Conservation (phyloP, 2,797 vertebrate species). For the Cuniculus paca region DNA sequence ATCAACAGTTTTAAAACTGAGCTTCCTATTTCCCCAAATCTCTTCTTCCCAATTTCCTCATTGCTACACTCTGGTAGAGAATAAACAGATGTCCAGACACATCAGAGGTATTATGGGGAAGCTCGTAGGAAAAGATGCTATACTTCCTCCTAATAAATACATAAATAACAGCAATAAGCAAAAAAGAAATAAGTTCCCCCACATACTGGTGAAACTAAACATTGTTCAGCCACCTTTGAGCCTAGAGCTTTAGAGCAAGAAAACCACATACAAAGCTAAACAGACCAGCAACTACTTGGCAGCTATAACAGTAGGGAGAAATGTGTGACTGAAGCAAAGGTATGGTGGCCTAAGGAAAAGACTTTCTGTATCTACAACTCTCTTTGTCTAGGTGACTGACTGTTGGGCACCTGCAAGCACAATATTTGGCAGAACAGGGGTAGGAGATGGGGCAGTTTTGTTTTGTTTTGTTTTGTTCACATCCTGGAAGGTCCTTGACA, state of each 20-base stretch:
- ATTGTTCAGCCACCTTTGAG: constrained; percentile 11
- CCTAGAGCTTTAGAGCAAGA: constrained; percentile 18
- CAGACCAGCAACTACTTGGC: background rate
- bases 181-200: constrained; percentile 36
- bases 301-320: background rate
- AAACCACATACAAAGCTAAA: background rate
- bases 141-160: background rate
- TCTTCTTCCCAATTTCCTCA: background rate
- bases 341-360: background rate
- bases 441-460: rapidly evolving
- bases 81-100: background rate
- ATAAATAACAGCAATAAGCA: background rate
- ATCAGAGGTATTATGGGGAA: background rate
- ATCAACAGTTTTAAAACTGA: background rate
- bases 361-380: background rate
- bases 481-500: background rate
- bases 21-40: background rate
- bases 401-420: background rate
- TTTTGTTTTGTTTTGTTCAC: too few relatives aligned
- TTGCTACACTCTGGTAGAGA: background rate
- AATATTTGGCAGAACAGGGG: background rate
- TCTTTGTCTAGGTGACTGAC: background rate
- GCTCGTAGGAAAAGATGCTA: background rate
- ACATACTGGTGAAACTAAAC: constrained; percentile 54
- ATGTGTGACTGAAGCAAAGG: background rate